A percentile compares a stretch with the other conserved stretches of the same genome.
phyloP scores from a whole-genome alignment of 2,113 vertebrate species.

The Ancistrus triradiatus region DNA sequence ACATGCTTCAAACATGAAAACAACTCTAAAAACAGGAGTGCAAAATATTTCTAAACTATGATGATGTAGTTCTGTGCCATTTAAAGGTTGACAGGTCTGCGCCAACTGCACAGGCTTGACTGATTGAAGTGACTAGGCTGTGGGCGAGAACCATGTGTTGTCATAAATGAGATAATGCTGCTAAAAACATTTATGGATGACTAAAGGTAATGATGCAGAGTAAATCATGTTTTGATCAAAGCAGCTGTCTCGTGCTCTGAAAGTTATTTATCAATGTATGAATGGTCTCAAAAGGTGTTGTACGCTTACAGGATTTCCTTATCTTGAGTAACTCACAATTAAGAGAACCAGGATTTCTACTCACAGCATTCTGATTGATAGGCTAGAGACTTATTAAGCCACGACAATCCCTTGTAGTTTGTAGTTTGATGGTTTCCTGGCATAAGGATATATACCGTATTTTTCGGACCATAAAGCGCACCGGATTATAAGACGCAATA shows the following conservation, averaged over 20 bases:
- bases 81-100: conserved; percentile 16
- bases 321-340: no score
- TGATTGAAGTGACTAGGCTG: conserved; percentile 9
- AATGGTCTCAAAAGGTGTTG: no score
- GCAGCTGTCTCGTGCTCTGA: conserved; percentile 5
- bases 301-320: no score
- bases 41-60: not conserved
- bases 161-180: not conserved
- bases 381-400: no score
- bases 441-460: no score
- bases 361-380: no score
- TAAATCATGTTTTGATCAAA: conserved; percentile 1
- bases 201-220: not conserved
- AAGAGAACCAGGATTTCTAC: no score
- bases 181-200: conserved; percentile 8
- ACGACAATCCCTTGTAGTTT: not conserved
- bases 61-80: conserved; percentile 11
- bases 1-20: conserved; percentile 11
- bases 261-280: no score
- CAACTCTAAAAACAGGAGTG: not conserved
- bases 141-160: conserved; percentile 5
- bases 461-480: no score
- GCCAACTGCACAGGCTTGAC: conserved; percentile 20
- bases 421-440: no score
- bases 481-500: no score